Conservation (phyloP, 2,113 vertebrate genomes). For the Propithecus coquereli region DNA sequence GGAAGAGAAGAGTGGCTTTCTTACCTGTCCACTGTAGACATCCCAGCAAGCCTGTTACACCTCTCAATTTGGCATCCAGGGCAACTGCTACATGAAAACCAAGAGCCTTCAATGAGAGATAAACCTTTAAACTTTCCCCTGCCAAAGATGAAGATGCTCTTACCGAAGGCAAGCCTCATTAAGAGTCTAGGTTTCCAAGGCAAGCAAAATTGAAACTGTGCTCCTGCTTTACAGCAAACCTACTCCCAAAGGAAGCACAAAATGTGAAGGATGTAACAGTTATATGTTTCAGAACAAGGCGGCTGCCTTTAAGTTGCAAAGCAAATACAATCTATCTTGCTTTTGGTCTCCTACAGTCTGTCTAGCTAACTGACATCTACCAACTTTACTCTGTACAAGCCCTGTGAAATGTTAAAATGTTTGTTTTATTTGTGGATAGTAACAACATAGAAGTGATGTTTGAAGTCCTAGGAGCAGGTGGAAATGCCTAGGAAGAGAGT, state of each 20-base stretch:
- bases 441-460: background rate
- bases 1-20: background rate
- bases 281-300: background rate
- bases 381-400: background rate
- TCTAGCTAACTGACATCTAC: background rate
- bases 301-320: background rate
- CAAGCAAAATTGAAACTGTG: background rate
- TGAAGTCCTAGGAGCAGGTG: background rate
- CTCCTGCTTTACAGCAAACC: background rate
- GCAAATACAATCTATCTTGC: background rate
- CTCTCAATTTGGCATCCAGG: background rate
- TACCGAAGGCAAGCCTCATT: accelerated
- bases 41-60: background rate
- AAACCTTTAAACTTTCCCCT: background rate
- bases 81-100: background rate
- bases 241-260: background rate
- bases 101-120: background rate
- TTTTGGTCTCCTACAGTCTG: background rate
- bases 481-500: background rate
- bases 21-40: background rate
- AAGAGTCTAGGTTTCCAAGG: background rate
- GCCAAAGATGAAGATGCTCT: background rate
- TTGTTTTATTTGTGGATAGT: background rate
- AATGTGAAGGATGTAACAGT: background rate
- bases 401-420: background rate